Evolutionary conservation across 2,797 vertebrate genomes (phyloP), one percentile per base, ranked within the genome.

Genomic region (Oophaga sylvatica): DNA sequence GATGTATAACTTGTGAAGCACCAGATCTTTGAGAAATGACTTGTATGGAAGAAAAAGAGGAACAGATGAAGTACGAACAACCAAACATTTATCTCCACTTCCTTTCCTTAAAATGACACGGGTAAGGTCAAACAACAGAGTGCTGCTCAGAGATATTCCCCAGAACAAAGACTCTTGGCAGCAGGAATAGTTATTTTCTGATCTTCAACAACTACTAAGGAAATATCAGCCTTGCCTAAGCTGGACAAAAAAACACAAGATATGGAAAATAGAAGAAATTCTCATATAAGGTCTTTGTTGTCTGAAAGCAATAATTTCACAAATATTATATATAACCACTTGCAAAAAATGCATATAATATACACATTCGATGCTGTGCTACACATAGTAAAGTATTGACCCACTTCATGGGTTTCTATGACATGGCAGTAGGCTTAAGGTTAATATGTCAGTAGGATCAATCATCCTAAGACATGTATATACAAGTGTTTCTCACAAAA

Each of bases 21-120:
- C 59, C 79, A 82, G 68, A 81, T 86, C 83, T 60, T 45, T 85
- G 70, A 82, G 62, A 89, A 89, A 86, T 65, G 56, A 53, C 63
- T 81, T 86, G 68, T 81, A 70, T 88, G 78, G 77, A 89, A 86
- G 76, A 89, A 68, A 68, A 82, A 80, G 53, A 70, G 62, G 84
- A 81, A 63, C 53, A 82, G 67, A 89, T 82, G 59, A 57, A 60
- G 41, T 75, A 29, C 0, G 65, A 87, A 29, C 45, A 77, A 57
- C 60, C 45, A 86, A 89, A 85, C 68, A 79, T 78, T 86, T 76
- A 86, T 81, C 41, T 82, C 70, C 13, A 62, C 53, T 81, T 86
- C 86, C 86, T 87, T 63, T 87, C 31, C 73, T 85, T n/a, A 77
- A 81, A 73, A 53, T 70, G 22, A 68, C 48, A 41, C 16, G 12